Conservation (phyloP, 2,888 invertebrate species). For the Dynastes tityus region DNA sequence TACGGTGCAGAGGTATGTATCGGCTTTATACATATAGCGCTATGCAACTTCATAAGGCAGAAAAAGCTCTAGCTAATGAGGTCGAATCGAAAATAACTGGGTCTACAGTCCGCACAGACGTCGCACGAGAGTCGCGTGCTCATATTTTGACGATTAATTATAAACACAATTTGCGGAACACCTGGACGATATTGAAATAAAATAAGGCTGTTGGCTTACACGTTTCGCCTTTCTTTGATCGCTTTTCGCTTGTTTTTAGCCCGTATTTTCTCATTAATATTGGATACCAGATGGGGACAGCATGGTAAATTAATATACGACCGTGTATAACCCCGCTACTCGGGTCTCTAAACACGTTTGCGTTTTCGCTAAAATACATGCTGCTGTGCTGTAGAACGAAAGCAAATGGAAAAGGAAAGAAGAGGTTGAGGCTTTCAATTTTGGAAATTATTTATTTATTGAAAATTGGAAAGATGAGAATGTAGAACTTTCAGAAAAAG, state of each 20-base stretch:
- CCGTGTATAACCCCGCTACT: background rate
- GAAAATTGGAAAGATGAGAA: too few species aligned
- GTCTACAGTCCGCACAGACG: background rate
- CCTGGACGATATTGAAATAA: slow-evolving; percentile 40
- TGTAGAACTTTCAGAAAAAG: too few species aligned
- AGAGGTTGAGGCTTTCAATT: too few species aligned
- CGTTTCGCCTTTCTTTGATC: slow-evolving; percentile 12
- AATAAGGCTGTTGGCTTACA: background rate
- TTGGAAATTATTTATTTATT: too few species aligned
- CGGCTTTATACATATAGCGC: background rate
- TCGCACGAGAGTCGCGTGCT: background rate
- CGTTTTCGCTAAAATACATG: background rate
- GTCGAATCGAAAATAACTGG: background rate
- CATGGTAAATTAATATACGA: slow-evolving; percentile 47
- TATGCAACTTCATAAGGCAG: background rate
- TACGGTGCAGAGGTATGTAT: background rate
- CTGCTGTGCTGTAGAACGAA: too few species aligned
- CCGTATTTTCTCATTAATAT: slow-evolving; percentile 50
- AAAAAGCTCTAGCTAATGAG: background rate
- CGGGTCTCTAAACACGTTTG: background rate
- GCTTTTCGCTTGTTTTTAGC: slow-evolving; percentile 35
- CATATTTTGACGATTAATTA: slow-evolving; percentile 39
- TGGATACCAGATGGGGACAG: slow-evolving; percentile 47
- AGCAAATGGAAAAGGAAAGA: too few species aligned
- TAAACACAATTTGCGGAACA: slow-evolving; percentile 43